A percentile compares a stretch with the other conserved stretches of the same genome.
These are phyloP conservation scores for Dendrocopos noguchii DNA, from an alignment of 2,113 vertebrate genomes.

Conservation along the genomic window DNA sequence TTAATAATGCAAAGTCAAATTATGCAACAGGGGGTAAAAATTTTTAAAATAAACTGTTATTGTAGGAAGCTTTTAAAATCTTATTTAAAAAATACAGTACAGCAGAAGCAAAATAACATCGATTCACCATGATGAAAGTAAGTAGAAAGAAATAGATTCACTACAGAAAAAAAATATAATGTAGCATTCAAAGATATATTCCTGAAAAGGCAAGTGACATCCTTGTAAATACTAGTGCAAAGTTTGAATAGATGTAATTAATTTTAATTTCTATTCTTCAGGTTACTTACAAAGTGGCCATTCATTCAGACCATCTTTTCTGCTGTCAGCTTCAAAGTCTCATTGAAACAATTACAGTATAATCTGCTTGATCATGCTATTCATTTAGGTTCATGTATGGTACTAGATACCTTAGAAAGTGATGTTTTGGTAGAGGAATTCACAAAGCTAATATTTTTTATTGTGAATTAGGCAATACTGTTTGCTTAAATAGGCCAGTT, in stretches of 20 bases:
- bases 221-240: not conserved
- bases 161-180: not conserved
- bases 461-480: not conserved
- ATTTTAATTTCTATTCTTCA: not conserved
- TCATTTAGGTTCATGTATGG: not conserved
- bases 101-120: not conserved
- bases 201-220: not conserved
- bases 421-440: not conserved
- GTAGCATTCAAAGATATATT: not conserved
- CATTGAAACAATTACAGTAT: not conserved
- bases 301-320: not conserved
- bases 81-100: not conserved
- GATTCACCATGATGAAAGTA: not conserved
- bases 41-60: not conserved
- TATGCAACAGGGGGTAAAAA: not conserved
- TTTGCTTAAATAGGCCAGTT: not conserved
- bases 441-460: not conserved
- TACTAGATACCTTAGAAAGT: not conserved
- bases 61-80: not conserved
- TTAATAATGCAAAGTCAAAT: not conserved
- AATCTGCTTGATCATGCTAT: not conserved
- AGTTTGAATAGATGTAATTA: not conserved
- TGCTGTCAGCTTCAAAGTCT: not conserved
- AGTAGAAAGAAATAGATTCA: too few species aligned
- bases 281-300: not conserved